Evolutionary conservation across 1,140 invertebrate species (phyloP).

Genomic region (Eciton burchellii): DNA sequence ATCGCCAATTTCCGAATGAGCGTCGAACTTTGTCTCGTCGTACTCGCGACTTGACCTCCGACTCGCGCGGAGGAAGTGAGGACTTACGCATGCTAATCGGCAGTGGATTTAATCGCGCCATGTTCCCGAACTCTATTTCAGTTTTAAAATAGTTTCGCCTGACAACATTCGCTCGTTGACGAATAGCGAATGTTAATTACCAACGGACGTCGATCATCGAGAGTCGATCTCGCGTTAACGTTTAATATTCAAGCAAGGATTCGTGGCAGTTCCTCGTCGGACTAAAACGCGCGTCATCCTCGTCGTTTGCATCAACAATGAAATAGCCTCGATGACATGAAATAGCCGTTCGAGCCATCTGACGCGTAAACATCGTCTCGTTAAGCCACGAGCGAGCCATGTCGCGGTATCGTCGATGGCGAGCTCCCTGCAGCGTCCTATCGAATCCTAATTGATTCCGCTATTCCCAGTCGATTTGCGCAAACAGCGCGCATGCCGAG

Average conservation of each 20-base stretch:
- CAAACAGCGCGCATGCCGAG: neutral
- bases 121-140: no score
- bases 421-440: neutral
- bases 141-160: no score
- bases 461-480: neutral
- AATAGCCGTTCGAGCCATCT: neutral
- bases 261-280: neutral
- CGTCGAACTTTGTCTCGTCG: constrained; percentile 39
- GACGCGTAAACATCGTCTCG: neutral
- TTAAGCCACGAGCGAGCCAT: neutral
- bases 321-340: neutral
- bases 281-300: neutral
- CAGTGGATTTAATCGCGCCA: constrained; percentile 23
- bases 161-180: no score
- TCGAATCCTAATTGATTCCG: constrained; percentile 6
- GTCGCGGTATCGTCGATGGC: neutral
- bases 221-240: no score
- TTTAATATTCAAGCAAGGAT: no score
- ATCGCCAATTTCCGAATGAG: constrained; percentile 49
- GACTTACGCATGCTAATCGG: constrained; percentile 6
- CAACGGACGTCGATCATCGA: no score
- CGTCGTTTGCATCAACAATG: neutral
- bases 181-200: no score
- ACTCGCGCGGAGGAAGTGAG: constrained; percentile 1
- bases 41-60: constrained; percentile 42